A percentile compares a stretch with the other conserved stretches of the same genome.
Conservation (phyloP, 2,888 invertebrate species). For the Stenchaetothrips biformis region DNA sequence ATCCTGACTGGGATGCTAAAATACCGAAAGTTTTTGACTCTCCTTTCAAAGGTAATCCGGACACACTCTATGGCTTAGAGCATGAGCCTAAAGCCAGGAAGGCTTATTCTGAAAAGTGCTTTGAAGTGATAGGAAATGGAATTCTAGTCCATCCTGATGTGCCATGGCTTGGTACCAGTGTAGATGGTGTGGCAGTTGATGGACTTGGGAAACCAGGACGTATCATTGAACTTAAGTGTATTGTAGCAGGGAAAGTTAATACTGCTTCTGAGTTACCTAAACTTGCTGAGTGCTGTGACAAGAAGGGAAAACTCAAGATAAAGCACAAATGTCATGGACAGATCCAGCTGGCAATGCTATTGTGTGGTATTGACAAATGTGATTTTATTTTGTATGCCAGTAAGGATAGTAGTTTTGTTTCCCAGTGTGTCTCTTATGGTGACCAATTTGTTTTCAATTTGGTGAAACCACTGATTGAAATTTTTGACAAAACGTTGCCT, state of each 20-base stretch:
- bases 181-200: slow-evolving; percentile 4
- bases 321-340: neutral
- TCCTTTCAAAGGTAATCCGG: neutral
- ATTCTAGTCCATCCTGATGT: slow-evolving; percentile 25
- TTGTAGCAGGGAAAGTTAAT: neutral
- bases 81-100: neutral
- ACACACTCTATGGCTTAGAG: neutral
- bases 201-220: neutral
- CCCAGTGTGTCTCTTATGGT: neutral
- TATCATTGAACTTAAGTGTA: slow-evolving; percentile 22
- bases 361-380: neutral
- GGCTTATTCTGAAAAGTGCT: neutral
- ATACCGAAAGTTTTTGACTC: neutral
- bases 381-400: slow-evolving; percentile 25
- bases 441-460: neutral
- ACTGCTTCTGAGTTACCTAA: neutral
- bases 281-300: neutral
- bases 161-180: slow-evolving; percentile 25
- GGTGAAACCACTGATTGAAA: too few species aligned
- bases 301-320: neutral
- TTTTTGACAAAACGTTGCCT: too few species aligned
- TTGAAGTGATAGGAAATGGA: neutral
- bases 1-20: slow-evolving; percentile 16
- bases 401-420: neutral
- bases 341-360: neutral